Conservation (phyloP, 2,888 invertebrate genomes). For the Formica aserva region DNA sequence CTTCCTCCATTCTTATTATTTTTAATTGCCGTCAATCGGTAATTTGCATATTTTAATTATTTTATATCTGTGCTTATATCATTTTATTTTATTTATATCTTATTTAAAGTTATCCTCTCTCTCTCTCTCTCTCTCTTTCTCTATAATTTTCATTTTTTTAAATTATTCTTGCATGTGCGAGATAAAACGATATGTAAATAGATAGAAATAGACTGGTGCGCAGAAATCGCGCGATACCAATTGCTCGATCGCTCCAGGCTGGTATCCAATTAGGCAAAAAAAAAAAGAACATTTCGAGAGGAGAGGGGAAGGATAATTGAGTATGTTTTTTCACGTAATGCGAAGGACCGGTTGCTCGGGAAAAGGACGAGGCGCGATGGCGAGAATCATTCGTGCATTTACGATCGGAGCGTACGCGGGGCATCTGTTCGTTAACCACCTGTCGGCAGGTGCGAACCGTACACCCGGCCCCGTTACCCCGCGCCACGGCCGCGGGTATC, state of each 20-base stretch:
- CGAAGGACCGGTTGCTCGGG: conserved; percentile 10
- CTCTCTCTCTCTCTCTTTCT: not conserved
- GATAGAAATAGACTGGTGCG: not conserved
- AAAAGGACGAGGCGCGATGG: conserved; percentile 4
- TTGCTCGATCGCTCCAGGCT: conserved; percentile 13
- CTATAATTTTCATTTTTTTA: not conserved
- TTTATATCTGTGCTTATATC: not conserved
- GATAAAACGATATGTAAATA: not conserved
- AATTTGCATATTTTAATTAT: not conserved
- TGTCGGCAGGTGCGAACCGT: conserved; percentile 83
- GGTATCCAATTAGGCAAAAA: conserved; percentile 29
- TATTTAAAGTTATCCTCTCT: not conserved
- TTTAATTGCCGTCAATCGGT: not conserved
- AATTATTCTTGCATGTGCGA: not conserved
- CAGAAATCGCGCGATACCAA: conserved; percentile 16
- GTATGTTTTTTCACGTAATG: not conserved
- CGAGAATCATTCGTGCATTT: conserved; percentile 44
- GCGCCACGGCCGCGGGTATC: conserved; percentile 72
- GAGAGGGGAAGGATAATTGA: conserved; percentile 30
- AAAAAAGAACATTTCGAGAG: conserved; percentile 20
- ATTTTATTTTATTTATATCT: not conserved
- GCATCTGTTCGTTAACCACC: conserved; percentile 82
- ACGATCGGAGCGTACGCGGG: conserved; percentile 50
- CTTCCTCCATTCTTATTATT: not conserved
- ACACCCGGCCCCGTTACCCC: conserved; percentile 73